A percentile compares a stretch with the other conserved stretches of the same genome.
Evolutionary conservation across 2,888 invertebrate genomes (phyloP).

Genomic region (Eucera pruinosa): DNA sequence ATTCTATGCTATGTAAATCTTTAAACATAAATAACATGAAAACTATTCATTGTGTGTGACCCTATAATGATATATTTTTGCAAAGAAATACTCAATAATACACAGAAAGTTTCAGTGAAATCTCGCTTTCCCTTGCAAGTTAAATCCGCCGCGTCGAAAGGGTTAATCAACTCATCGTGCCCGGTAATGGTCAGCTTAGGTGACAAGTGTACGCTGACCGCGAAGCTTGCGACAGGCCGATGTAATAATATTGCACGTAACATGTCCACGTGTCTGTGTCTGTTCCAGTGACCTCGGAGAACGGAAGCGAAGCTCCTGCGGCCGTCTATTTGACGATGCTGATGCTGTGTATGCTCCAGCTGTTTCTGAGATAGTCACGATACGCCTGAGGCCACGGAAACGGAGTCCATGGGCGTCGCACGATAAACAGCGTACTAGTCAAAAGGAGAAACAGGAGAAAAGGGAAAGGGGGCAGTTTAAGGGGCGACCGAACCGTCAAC

Average conservation of each 20-base stretch:
- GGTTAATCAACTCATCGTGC: too few relatives aligned
- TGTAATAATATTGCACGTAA: slow-evolving; percentile 41
- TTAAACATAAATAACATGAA: too few relatives aligned
- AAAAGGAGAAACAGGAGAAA: slow-evolving; percentile 47
- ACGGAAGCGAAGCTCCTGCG: slow-evolving; percentile 68
- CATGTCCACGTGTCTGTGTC: slow-evolving; percentile 24
- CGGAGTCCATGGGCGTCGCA: slow-evolving; percentile 65
- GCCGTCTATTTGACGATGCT: slow-evolving; percentile 69
- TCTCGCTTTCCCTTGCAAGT: too few relatives aligned
- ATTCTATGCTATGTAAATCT: too few relatives aligned
- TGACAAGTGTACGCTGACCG: slow-evolving; percentile 6
- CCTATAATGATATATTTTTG: too few relatives aligned
- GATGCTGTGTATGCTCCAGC: slow-evolving; percentile 71
- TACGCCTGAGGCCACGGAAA: slow-evolving; percentile 65
- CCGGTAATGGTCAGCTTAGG: neutral
- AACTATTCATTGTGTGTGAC: too few relatives aligned
- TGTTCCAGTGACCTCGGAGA: slow-evolving; percentile 81
- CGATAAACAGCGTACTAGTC: slow-evolving; percentile 71
- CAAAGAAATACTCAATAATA: too few relatives aligned
- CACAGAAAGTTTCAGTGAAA: too few relatives aligned
- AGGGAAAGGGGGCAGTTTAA: slow-evolving; percentile 27
- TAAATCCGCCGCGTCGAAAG: too few relatives aligned
- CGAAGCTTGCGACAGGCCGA: slow-evolving; percentile 7
- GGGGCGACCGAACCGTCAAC: slow-evolving; percentile 44
- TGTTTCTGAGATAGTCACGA: slow-evolving; percentile 77